Evolutionary conservation across 1,140 invertebrate genomes (phyloP).

Genomic region (Lasioglossum albipes): DNA sequence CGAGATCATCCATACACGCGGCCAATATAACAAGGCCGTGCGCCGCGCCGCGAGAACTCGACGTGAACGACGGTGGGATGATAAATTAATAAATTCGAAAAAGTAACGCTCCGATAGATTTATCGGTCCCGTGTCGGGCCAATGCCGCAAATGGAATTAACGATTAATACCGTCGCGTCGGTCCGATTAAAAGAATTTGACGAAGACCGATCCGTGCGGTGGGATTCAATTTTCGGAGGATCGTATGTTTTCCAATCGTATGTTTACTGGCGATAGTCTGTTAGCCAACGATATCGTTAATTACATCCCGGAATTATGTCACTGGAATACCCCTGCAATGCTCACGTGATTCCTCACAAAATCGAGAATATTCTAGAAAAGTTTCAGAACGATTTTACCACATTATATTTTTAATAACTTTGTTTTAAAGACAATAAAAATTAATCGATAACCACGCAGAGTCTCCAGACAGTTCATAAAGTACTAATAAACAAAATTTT

Average conservation of each 20-base stretch:
- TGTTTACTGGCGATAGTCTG: background rate
- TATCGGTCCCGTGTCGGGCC: slow-evolving; percentile 18
- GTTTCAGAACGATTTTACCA: too few species aligned
- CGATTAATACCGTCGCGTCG: background rate
- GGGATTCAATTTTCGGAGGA: background rate
- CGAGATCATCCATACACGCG: background rate
- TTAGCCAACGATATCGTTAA: background rate
- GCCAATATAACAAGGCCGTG: background rate
- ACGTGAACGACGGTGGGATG: background rate
- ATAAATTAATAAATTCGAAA: slow-evolving; percentile 45
- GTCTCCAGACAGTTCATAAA: too few species aligned
- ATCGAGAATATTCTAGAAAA: too few species aligned
- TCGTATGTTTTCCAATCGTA: background rate
- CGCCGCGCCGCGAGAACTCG: background rate
- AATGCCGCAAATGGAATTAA: slow-evolving; percentile 46
- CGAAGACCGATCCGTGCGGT: background rate
- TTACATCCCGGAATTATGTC: too few species aligned
- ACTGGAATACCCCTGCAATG: too few species aligned
- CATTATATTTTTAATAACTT: too few species aligned
- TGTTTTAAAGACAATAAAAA: too few species aligned
- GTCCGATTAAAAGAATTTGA: background rate
- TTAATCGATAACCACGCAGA: too few species aligned
- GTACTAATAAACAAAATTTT: too few species aligned
- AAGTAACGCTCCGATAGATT: slow-evolving; percentile 27
- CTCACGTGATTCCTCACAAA: too few species aligned